These are phyloP conservation scores for Thumatha senex DNA, from an alignment of 2,888 invertebrate species.

Conservation along the genomic window DNA sequence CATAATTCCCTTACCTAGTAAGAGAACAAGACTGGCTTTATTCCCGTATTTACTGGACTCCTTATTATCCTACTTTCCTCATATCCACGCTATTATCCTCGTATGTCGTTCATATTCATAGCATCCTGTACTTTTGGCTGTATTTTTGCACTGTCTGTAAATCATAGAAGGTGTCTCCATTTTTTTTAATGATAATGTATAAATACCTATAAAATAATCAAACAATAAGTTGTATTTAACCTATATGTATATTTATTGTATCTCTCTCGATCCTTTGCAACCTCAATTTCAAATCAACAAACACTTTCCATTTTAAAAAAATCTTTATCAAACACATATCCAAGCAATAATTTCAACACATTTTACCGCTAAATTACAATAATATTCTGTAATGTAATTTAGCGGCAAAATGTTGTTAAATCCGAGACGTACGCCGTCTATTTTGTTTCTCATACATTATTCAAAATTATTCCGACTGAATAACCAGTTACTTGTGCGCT, in stretches of 20 bases:
- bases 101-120: slow-evolving; percentile 48
- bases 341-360: too few species aligned
- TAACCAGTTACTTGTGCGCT: slow-evolving; percentile 48
- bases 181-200: too few species aligned
- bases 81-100: slow-evolving; percentile 56
- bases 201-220: too few species aligned
- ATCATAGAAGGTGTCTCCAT: too few species aligned
- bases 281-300: too few species aligned
- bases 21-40: slow-evolving; percentile 52
- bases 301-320: too few species aligned
- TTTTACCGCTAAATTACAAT: too few species aligned
- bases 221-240: too few species aligned
- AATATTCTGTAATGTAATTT: slow-evolving; percentile 57
- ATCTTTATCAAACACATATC: too few species aligned
- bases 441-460: slow-evolving; percentile 63
- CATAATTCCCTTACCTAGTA: slow-evolving; percentile 55
- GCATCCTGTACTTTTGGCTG: slow-evolving; percentile 25
- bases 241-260: too few species aligned
- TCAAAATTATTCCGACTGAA: slow-evolving; percentile 57
- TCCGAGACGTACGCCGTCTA: slow-evolving; percentile 36
- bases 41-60: slow-evolving; percentile 55
- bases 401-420: slow-evolving; percentile 50
- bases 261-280: too few species aligned
- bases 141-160: slow-evolving; percentile 19
- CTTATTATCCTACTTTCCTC: slow-evolving; percentile 60